phyloP scores from a whole-genome alignment of 2,113 vertebrate species.

The Festucalex cinctus region DNA sequence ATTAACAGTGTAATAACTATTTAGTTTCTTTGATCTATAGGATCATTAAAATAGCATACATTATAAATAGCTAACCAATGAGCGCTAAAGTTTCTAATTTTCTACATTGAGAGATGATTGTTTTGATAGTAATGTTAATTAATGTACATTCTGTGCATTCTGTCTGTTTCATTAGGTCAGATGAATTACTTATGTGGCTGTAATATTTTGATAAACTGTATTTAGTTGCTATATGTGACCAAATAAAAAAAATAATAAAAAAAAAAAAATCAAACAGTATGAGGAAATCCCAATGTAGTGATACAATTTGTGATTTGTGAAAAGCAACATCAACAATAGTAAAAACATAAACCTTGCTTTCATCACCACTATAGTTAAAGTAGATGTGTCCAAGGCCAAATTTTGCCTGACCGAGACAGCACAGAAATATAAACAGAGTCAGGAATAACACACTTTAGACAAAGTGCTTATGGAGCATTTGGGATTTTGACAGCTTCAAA shows the following conservation, averaged over 20 bases:
- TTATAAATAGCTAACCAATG: neutral
- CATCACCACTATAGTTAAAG: neutral
- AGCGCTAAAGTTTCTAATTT: neutral
- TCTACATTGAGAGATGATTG: neutral
- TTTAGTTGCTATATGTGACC: neutral
- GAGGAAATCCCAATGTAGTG: neutral
- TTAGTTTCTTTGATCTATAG: neutral
- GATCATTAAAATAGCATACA: neutral
- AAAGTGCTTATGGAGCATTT: constrained; percentile 1
- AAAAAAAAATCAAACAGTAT: neutral
- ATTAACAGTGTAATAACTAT: neutral
- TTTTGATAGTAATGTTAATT: neutral
- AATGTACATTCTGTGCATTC: neutral
- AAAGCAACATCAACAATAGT: neutral
- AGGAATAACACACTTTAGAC: constrained; percentile 1
- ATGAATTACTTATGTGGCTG: neutral
- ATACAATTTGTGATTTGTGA: neutral
- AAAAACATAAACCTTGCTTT: neutral
- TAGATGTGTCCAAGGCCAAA: neutral
- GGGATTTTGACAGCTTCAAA: constrained; percentile 1
- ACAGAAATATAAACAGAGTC: neutral
- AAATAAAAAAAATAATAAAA: no score
- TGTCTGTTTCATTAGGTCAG: neutral
- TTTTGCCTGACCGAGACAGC: neutral
- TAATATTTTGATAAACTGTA: neutral